Conservation (phyloP, 2,797 vertebrate species). For the Anguilla pacifica region DNA sequence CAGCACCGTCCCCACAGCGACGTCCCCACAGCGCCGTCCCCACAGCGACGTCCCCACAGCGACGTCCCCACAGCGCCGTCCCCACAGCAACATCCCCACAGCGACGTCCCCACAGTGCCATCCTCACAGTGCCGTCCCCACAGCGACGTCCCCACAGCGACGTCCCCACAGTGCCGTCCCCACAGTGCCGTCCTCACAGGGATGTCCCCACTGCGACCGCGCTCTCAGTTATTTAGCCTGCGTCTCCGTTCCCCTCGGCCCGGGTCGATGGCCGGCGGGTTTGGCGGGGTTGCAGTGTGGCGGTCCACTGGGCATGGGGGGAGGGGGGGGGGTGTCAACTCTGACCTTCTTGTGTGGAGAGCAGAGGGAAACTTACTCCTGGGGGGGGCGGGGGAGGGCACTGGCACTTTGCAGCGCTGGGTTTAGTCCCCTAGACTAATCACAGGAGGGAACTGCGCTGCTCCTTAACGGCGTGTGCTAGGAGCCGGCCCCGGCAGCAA, state of each 20-base stretch:
- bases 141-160: no score
- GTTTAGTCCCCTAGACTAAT: constrained; percentile 72
- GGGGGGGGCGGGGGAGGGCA: constrained; percentile 16
- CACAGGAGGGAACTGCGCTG: constrained; percentile 59
- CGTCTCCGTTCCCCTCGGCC: background rate
- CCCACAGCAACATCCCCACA: background rate
- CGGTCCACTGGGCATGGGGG: constrained; percentile 43
- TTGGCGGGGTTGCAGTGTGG: constrained; percentile 56
- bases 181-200: background rate
- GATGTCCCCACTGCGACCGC: background rate
- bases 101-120: no score
- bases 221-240: background rate
- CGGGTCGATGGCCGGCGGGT: constrained; percentile 52
- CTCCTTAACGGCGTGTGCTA: constrained; percentile 48
- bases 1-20: no score
- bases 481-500: constrained; percentile 48
- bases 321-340: constrained; percentile 19
- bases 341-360: constrained; percentile 55
- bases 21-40: background rate
- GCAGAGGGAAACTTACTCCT: constrained; percentile 48
- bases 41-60: background rate
- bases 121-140: background rate
- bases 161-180: background rate
- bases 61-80: no score
- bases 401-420: constrained; percentile 51